A percentile compares a stretch with the other conserved stretches of the same genome.
These are phyloP conservation scores for Phalangium opilio DNA, from an alignment of 2,888 invertebrate species.

Conservation along the genomic window DNA sequence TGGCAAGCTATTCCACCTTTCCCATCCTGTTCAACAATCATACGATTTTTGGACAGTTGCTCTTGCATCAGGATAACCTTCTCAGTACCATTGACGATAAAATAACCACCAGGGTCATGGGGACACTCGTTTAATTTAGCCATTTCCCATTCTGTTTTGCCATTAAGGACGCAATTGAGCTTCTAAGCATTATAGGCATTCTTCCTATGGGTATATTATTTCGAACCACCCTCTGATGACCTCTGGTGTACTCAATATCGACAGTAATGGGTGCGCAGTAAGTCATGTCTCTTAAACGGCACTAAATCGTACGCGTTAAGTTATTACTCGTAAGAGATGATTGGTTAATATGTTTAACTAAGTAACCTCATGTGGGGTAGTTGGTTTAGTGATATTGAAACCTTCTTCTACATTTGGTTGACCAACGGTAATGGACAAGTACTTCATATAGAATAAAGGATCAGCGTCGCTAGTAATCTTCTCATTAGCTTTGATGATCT, in stretches of 20 bases:
- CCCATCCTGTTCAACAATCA: constrained; percentile 79
- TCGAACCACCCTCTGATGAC: constrained; percentile 70
- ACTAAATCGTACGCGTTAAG: constrained; percentile 31
- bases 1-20: constrained; percentile 61
- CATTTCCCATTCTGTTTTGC: constrained; percentile 76
- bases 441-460: constrained; percentile 87
- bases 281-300: constrained; percentile 85
- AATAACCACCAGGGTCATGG: constrained; percentile 98
- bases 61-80: constrained; percentile 91
- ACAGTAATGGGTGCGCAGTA: constrained; percentile 96
- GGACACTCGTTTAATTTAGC: constrained; percentile 94
- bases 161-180: constrained; percentile 78
- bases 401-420: constrained; percentile 88
- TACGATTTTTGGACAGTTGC: constrained; percentile 89
- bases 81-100: constrained; percentile 66
- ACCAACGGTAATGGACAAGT: constrained; percentile 84
- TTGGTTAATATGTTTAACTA: no score
- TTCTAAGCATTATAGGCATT: constrained; percentile 96
- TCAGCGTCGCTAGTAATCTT: constrained; percentile 85
- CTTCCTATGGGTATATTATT: constrained; percentile 74
- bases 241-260: constrained; percentile 90
- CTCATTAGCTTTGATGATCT: constrained; percentile 88
- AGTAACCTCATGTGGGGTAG: constrained; percentile 65
- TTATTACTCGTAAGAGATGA: neutral
- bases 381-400: constrained; percentile 65